These are phyloP conservation scores for Sapayoa aenigma DNA, from an alignment of 2,113 vertebrate species.

Conservation along the genomic window DNA sequence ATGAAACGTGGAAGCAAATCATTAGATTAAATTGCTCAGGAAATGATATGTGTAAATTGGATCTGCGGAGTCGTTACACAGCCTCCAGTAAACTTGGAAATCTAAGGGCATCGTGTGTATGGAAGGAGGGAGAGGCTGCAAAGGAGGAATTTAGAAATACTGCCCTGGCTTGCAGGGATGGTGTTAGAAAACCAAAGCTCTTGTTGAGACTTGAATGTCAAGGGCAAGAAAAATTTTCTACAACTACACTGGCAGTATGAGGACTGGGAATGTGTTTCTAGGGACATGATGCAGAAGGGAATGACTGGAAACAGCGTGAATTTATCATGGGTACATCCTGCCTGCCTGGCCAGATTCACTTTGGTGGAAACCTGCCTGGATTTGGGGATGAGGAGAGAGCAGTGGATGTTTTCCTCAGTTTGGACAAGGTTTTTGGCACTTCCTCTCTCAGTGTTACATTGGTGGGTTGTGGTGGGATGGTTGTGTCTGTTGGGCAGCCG, in stretches of 20 bases:
- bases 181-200: neutral
- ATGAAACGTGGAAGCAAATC: neutral
- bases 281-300: neutral
- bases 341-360: neutral
- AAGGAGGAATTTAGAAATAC: neutral
- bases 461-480: neutral
- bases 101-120: neutral
- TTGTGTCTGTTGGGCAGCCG: neutral
- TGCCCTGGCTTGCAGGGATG: neutral
- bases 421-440: neutral
- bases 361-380: neutral
- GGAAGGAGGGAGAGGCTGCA: neutral
- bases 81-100: neutral
- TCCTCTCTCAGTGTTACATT: accelerated
- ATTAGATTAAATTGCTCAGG: neutral
- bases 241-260: accelerated
- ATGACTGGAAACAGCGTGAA: neutral
- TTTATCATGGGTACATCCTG: neutral
- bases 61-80: neutral
- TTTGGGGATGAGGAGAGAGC: neutral
- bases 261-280: neutral
- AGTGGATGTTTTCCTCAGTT: neutral
- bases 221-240: neutral
- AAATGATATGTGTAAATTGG: neutral
- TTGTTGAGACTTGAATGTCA: neutral